Percentiles rank a stretch among this genome's conserved stretches.
Conservation (phyloP, 2,113 vertebrate genomes). For the Vanacampus margaritifer region DNA sequence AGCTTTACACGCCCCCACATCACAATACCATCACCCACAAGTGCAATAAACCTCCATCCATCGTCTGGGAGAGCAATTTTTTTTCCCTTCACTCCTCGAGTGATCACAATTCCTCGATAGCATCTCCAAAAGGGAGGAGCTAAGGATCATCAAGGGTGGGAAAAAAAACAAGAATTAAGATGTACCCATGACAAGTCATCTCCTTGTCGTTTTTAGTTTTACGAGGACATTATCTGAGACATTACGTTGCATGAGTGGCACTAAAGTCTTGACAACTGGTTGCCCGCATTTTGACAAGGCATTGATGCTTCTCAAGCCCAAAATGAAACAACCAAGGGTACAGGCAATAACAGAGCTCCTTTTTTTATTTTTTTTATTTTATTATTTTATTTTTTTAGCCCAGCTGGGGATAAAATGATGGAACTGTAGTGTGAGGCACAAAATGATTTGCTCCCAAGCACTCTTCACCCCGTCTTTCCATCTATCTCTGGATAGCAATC, state of each 20-base stretch:
- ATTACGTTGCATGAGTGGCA: background rate
- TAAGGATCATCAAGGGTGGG: too few relatives aligned
- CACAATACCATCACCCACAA: too few relatives aligned
- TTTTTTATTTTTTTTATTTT: background rate
- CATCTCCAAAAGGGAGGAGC: too few relatives aligned
- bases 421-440: constrained; percentile 13
- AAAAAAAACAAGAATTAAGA: too few relatives aligned
- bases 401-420: constrained; percentile 36
- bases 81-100: too few relatives aligned
- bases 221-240: background rate
- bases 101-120: too few relatives aligned
- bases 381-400: too few relatives aligned
- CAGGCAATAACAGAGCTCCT: constrained; percentile 19
- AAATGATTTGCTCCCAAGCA: constrained; percentile 30
- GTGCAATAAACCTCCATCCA: too few relatives aligned
- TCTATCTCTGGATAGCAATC: constrained; percentile 21
- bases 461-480: constrained; percentile 11
- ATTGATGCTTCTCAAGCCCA: background rate
- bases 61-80: too few relatives aligned
- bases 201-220: too few relatives aligned
- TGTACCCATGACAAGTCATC: too few relatives aligned
- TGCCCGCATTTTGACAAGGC: constrained; percentile 1
- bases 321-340: constrained; percentile 20
- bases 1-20: too few relatives aligned
- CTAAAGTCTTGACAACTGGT: background rate